These are phyloP conservation scores for Oreotrochilus melanogaster DNA, from an alignment of 2,113 vertebrate species.

Conservation along the genomic window DNA sequence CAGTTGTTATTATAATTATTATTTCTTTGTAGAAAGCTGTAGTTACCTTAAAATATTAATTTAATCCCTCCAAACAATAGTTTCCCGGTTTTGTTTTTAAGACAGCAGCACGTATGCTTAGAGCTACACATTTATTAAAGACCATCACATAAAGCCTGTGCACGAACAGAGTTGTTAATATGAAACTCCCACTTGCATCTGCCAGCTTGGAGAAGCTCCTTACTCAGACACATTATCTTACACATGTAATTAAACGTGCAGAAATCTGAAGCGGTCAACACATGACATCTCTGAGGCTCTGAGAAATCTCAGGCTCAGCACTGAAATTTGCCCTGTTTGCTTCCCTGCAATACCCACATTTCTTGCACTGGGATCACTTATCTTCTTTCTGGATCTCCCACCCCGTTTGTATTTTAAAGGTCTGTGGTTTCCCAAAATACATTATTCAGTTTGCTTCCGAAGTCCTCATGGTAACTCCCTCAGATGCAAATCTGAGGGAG, in stretches of 20 bases:
- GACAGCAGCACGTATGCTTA: neutral
- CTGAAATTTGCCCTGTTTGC: neutral
- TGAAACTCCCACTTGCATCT: slow-evolving; percentile 64
- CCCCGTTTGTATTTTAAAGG: neutral
- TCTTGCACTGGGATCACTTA: neutral
- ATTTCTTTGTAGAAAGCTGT: slow-evolving; percentile 59
- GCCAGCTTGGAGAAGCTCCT: slow-evolving; percentile 40
- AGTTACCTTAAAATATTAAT: slow-evolving; percentile 68
- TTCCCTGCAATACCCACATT: neutral
- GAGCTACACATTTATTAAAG: slow-evolving; percentile 35
- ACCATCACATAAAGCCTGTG: slow-evolving; percentile 7
- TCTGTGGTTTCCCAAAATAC: slow-evolving; percentile 12
- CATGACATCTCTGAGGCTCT: neutral
- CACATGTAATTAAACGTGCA: neutral
- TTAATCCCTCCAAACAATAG: slow-evolving; percentile 55
- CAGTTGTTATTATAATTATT: slow-evolving; percentile 70
- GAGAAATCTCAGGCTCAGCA: neutral
- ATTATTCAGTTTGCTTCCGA: neutral
- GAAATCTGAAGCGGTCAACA: neutral
- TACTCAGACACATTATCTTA: neutral
- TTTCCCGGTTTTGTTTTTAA: slow-evolving; percentile 51
- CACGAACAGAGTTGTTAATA: slow-evolving; percentile 27
- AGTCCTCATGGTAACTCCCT: neutral
- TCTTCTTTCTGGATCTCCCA: neutral
- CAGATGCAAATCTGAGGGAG: neutral